Conservation (phyloP, 1,140 invertebrate genomes). For the Helicoverpa armigera region DNA sequence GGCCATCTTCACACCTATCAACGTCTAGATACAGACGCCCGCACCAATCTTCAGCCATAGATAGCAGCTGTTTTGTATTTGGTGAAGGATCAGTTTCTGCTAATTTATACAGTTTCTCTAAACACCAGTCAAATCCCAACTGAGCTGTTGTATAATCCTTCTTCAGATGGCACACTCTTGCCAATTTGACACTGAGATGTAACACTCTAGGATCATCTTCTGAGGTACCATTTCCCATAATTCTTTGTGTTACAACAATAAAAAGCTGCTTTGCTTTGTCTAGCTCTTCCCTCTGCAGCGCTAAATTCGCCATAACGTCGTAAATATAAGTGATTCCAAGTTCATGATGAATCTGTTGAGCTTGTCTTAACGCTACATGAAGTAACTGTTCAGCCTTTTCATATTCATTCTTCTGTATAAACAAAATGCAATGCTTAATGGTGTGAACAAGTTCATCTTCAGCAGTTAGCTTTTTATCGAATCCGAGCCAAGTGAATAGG, state of each 20-base stretch:
- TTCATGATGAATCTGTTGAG: slow-evolving; percentile 92
- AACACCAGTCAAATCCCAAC: slow-evolving; percentile 92
- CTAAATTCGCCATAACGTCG: slow-evolving; percentile 96
- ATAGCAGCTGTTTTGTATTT: slow-evolving; percentile 89
- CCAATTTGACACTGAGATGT: slow-evolving; percentile 90
- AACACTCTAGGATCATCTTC: slow-evolving; percentile 92
- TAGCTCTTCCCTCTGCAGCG: slow-evolving; percentile 91
- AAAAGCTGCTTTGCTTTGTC: slow-evolving; percentile 95
- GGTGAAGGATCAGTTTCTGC: slow-evolving; percentile 84
- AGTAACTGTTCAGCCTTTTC: slow-evolving; percentile 94
- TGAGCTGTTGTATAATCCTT: slow-evolving; percentile 90
- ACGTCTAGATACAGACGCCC: slow-evolving; percentile 91
- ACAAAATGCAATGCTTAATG: slow-evolving; percentile 91
- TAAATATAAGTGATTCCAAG: slow-evolving; percentile 95
- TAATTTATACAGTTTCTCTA: slow-evolving; percentile 89
- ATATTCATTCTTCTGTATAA: slow-evolving; percentile 91
- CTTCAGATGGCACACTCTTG: slow-evolving; percentile 90
- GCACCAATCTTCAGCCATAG: slow-evolving; percentile 94
- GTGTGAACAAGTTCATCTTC: slow-evolving; percentile 91
- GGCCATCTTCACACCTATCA: slow-evolving; percentile 89
- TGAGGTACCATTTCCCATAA: slow-evolving; percentile 89
- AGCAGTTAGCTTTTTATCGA: slow-evolving; percentile 86
- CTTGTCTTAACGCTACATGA: slow-evolving; percentile 93
- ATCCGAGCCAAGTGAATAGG: slow-evolving; percentile 78
- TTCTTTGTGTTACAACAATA: slow-evolving; percentile 92